A percentile compares a stretch with the other conserved stretches of the same genome.
These are phyloP conservation scores for Paralichthys olivaceus DNA, from an alignment of 2,113 vertebrate genomes.

Conservation along the genomic window DNA sequence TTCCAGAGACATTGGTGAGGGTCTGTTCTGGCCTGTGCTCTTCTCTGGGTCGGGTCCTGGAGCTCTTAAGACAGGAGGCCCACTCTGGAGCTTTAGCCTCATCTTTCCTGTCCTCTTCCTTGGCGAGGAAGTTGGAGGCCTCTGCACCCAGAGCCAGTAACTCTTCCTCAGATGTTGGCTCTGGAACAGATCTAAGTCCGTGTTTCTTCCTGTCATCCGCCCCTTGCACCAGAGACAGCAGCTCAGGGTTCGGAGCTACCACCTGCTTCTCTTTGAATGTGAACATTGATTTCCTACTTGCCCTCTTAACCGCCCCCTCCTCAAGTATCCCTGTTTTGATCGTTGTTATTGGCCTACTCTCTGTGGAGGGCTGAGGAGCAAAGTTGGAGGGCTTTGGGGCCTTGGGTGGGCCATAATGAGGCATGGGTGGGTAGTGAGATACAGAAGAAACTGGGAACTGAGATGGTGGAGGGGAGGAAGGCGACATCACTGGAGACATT, in stretches of 20 bases:
- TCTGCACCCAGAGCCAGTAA: conserved; percentile 94
- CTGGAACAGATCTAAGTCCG: conserved; percentile 84
- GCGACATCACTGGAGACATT: conserved; percentile 68
- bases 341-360: conserved; percentile 58
- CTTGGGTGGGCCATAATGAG: conserved; percentile 78
- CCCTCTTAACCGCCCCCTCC: conserved; percentile 82
- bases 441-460: conserved; percentile 71
- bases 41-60: conserved; percentile 84
- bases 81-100: conserved; percentile 84
- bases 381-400: conserved; percentile 78
- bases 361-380: conserved; percentile 63
- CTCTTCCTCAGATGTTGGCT: conserved; percentile 86
- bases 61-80: conserved; percentile 93
- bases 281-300: conserved; percentile 92
- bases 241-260: conserved; percentile 92
- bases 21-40: conserved; percentile 88
- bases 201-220: conserved; percentile 89
- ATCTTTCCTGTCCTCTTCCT: conserved; percentile 69
- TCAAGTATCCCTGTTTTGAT: conserved; percentile 92
- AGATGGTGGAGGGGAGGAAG: conserved; percentile 68
- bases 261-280: conserved; percentile 96
- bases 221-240: conserved; percentile 93
- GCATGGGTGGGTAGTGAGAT: conserved; percentile 80
- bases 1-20: conserved; percentile 90
- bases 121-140: conserved; percentile 91